phyloP scores from a whole-genome alignment of 1,140 invertebrate species.

The Drosophila tristis region DNA sequence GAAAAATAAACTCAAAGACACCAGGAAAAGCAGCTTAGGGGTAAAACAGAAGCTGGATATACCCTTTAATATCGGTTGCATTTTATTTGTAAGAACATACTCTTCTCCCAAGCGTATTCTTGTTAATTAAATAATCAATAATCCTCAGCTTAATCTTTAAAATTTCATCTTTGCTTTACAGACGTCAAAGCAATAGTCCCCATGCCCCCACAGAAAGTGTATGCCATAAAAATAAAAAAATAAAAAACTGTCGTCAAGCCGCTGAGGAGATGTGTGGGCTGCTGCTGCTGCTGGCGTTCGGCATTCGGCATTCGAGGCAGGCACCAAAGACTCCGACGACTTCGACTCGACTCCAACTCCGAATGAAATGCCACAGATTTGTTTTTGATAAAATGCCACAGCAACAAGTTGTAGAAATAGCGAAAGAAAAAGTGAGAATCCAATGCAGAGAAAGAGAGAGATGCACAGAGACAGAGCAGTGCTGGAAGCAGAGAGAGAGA shows the following conservation, averaged over 20 bases:
- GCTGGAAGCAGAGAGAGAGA: neutral
- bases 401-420: slow-evolving; percentile 63
- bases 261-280: slow-evolving; percentile 62
- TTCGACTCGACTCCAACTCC: slow-evolving; percentile 1
- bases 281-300: slow-evolving; percentile 21
- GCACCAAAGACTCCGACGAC: slow-evolving; percentile 28
- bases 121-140: too few species aligned
- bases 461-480: slow-evolving; percentile 18
- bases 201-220: too few species aligned
- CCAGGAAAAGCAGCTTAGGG: neutral
- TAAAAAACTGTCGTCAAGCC: slow-evolving; percentile 32
- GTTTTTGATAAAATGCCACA: slow-evolving; percentile 71
- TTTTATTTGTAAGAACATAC: too few species aligned
- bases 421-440: slow-evolving; percentile 67
- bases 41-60: too few species aligned
- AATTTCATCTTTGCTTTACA: too few species aligned
- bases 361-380: slow-evolving; percentile 77
- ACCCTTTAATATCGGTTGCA: too few species aligned
- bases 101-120: too few species aligned
- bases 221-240: neutral
- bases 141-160: too few species aligned
- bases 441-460: slow-evolving; percentile 2
- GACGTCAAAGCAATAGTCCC: neutral
- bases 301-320: slow-evolving; percentile 19
- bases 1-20: slow-evolving; percentile 18